Evolutionary conservation across 1,140 invertebrate genomes (phyloP).

Genomic region (Drosophila erecta): DNA sequence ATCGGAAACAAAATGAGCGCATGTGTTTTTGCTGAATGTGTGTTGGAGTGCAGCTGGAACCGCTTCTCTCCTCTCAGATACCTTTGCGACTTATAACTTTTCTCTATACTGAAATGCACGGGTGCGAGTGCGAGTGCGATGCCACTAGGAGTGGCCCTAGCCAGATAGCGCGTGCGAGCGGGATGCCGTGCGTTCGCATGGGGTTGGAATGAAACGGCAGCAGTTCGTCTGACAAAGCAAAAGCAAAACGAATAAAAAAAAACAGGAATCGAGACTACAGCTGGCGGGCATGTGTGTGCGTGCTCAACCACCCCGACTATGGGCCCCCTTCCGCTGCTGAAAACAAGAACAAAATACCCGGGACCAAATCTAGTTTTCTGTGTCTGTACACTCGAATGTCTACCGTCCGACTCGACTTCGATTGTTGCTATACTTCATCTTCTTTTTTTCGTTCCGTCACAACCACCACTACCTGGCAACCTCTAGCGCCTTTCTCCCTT

Average conservation of each 20-base stretch:
- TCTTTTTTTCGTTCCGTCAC: constrained; percentile 66
- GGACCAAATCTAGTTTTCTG: constrained; percentile 67
- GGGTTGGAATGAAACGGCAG: constrained; percentile 77
- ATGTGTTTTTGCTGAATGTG: constrained; percentile 52
- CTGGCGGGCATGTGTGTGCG: constrained; percentile 70
- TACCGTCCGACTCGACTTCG: constrained; percentile 29
- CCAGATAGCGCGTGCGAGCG: constrained; percentile 26
- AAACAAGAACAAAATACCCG: not conserved
- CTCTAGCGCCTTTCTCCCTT: not conserved
- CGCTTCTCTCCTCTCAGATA: constrained; percentile 5
- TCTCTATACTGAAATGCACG: constrained; percentile 71
- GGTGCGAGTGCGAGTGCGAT: constrained; percentile 66
- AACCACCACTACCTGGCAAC: constrained; percentile 56
- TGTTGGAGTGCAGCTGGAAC: constrained; percentile 37
- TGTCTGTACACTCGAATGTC: constrained; percentile 74
- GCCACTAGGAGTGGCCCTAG: constrained; percentile 36
- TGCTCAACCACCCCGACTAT: constrained; percentile 65
- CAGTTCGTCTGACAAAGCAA: constrained; percentile 25
- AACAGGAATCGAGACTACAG: constrained; percentile 66
- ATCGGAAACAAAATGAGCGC: constrained; percentile 73
- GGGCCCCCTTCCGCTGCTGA: constrained; percentile 22
- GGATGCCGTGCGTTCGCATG: constrained; percentile 34
- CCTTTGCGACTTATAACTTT: constrained; percentile 48
- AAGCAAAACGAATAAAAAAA: constrained; percentile 39
- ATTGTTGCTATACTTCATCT: constrained; percentile 77